Conservation (phyloP, 2,797 vertebrate genomes). For the Graptemys geographica region DNA sequence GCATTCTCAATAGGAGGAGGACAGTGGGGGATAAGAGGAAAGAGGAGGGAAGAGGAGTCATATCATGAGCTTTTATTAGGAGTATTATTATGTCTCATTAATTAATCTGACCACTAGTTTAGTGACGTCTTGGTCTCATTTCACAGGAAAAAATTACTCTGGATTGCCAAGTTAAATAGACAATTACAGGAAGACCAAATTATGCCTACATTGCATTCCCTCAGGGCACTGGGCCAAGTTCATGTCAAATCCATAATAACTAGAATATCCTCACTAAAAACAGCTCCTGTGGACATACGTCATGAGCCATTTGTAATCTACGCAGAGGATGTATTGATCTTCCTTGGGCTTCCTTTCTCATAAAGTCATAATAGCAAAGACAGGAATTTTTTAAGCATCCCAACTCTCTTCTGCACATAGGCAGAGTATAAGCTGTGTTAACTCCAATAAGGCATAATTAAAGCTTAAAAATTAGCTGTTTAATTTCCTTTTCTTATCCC, state of each 20-base stretch:
- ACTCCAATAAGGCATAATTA: conserved; percentile 85
- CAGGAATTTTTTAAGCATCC: conserved; percentile 78
- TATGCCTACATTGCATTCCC: conserved; percentile 97
- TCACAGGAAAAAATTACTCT: conserved; percentile 87
- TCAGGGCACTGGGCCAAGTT: conserved; percentile 91
- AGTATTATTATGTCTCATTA: conserved; percentile 90
- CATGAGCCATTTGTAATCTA: conserved; percentile 93
- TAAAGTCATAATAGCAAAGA: conserved; percentile 87
- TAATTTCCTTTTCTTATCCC: conserved; percentile 75
- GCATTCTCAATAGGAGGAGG: conserved; percentile 70
- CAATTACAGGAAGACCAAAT: conserved; percentile 99
- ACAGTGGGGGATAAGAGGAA: conserved; percentile 75
- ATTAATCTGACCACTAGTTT: conserved; percentile 82
- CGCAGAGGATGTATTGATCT: conserved; percentile 97
- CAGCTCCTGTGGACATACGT: conserved; percentile 92
- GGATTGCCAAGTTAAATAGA: conserved; percentile 91
- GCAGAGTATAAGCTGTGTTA: conserved; percentile 79
- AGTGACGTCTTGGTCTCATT: conserved; percentile 87
- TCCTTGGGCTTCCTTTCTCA: conserved; percentile 98
- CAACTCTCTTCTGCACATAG: conserved; percentile 45
- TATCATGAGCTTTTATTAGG: conserved; percentile 88
- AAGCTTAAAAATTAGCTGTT: conserved; percentile 79
- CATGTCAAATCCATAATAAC: conserved; percentile 97
- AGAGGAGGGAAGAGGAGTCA: conserved; percentile 76
- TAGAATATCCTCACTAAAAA: conserved; percentile 92